phyloP scores from a whole-genome alignment of 1,140 invertebrate species.

The Centruroides vittatus region DNA sequence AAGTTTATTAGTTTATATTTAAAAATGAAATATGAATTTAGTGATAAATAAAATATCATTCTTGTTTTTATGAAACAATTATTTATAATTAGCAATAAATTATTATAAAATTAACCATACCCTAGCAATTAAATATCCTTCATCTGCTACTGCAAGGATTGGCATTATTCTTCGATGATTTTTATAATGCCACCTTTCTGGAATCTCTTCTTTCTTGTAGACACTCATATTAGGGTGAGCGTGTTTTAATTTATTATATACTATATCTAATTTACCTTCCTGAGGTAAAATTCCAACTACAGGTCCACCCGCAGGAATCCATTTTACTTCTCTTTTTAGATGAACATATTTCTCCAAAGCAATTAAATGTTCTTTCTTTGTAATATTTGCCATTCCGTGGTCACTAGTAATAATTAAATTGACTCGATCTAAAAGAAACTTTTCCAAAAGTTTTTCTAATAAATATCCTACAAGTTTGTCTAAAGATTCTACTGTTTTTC shows the following conservation, averaged over 20 bases:
- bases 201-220: conserved; percentile 23
- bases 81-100: not conserved
- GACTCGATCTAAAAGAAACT: conserved; percentile 1
- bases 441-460: conserved; percentile 1
- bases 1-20: no score
- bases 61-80: no score
- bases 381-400: conserved; percentile 20
- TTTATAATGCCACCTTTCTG: conserved; percentile 25
- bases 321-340: not conserved
- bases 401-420: conserved; percentile 23
- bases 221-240: conserved; percentile 13
- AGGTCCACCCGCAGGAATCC: not conserved
- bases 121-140: conserved; percentile 37
- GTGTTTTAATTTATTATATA: conserved; percentile 8
- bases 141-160: conserved; percentile 39
- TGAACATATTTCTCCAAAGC: conserved; percentile 1
- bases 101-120: conserved; percentile 20
- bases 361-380: not conserved
- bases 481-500: not conserved
- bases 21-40: no score
- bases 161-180: conserved; percentile 40
- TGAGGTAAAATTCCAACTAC: not conserved
- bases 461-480: conserved; percentile 19
- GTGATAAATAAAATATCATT: no score
- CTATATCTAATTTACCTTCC: conserved; percentile 8